Base-by-base conservation (phyloP, 1,140 invertebrate species). In the Drosophila chauvacae region DNA sequence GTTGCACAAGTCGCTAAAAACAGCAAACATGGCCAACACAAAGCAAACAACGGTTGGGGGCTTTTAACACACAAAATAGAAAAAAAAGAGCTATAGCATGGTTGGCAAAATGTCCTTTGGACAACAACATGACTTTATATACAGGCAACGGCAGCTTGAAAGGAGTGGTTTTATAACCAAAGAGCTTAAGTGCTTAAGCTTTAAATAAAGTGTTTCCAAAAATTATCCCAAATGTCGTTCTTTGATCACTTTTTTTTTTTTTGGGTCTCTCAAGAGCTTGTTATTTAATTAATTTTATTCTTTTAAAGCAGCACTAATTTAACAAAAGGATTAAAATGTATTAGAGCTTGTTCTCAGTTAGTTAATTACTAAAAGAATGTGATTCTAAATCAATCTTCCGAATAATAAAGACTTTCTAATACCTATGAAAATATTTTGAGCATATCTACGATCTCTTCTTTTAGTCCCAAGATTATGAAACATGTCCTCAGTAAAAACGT, bases 1-100 rank as follows among this genome's bases (percentile, higher is more conserved):
- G 78, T 41, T 78, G 76, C 76, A 78, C 69, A 71, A 87, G 83
- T 69, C 82, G 63, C 64, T 68, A 60, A 68, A 68, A 77, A 86
- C 61, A 68, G 64, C 80, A 84, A 77, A 80, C 76, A 77, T 78
- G 60, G 75, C 75, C 76, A 80, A 76, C 79, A 66, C 61, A 57
- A 64, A 58, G 63, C 69, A 81, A 63, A 87, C 70, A 85, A 70
- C 62, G 61, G 13, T 37, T 23, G 39, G 47, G 47, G 30, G 23
- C 63, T 66, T 44, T 42, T 53, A 64, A 68, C 35, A 39, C 53
- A 56, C 53, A 28, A 33, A 13, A 14, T 4, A 18, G 3, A 47
- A 45, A 44, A 72, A 80, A 57, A 62, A 48, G 62, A 75, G 73
- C 70, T 69, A 53, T 53, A 45, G 44, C 65, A 23, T 64, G 58